Percentiles rank a stretch among this genome's conserved stretches.
Conservation (phyloP, 2,113 vertebrate species). For the Centropus unirufus region DNA sequence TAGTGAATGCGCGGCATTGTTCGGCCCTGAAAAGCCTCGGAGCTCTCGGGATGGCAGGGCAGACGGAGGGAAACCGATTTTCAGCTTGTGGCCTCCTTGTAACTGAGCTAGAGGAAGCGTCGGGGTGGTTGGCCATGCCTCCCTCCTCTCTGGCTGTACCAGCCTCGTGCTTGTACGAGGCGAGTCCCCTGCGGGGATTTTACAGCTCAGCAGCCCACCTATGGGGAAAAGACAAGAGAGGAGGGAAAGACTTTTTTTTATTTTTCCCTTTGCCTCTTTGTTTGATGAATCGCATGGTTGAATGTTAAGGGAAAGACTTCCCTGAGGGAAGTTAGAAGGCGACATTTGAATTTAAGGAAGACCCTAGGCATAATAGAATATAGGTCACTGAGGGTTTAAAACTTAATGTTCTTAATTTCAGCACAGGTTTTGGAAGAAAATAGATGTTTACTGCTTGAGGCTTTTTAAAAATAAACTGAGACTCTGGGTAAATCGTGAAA, state of each 20-base stretch:
- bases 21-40: background rate
- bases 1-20: conserved; percentile 46
- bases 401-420: background rate
- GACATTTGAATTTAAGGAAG: background rate
- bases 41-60: conserved; percentile 10
- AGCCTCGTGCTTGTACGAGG: background rate
- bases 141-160: background rate
- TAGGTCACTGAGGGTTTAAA: background rate
- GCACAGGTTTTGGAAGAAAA: background rate
- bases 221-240: background rate
- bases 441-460: background rate
- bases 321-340: background rate
- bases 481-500: background rate
- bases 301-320: background rate
- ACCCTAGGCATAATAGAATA: background rate
- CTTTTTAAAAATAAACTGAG: background rate
- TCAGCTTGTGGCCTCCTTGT: background rate
- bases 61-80: conserved; percentile 17
- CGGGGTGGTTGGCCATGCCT: background rate
- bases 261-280: background rate
- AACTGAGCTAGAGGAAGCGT: background rate
- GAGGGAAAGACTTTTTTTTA: background rate
- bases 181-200: background rate
- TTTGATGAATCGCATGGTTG: background rate
- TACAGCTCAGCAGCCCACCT: background rate